Evolutionary conservation across 2,113 vertebrate species (phyloP).

Genomic region (Eonycteris spelaea): DNA sequence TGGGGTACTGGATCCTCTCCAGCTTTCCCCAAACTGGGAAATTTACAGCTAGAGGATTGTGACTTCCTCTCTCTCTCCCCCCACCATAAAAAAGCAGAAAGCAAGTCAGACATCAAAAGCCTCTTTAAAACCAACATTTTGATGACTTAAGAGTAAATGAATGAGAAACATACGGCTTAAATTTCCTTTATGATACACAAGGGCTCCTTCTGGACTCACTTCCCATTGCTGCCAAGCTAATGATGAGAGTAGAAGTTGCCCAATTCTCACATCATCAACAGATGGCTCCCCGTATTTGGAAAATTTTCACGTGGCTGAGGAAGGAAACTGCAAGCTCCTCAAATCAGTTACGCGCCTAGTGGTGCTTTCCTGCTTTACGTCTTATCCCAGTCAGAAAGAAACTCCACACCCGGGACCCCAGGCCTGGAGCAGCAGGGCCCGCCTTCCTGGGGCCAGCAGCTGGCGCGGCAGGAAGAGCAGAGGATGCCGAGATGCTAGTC

Average conservation of each 20-base stretch:
- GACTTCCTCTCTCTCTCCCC: constrained; percentile 30
- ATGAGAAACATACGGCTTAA: constrained; percentile 70
- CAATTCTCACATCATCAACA: constrained; percentile 66
- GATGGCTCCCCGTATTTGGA: constrained; percentile 62
- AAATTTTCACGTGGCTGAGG: constrained; percentile 28
- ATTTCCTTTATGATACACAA: constrained; percentile 69
- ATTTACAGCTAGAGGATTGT: constrained; percentile 43
- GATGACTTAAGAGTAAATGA: constrained; percentile 76
- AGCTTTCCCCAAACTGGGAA: neutral
- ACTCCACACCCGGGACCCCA: neutral
- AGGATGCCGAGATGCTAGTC: neutral
- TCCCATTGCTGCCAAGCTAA: constrained; percentile 57
- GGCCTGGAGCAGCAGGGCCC: neutral
- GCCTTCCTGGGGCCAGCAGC: neutral
- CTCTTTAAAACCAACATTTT: constrained; percentile 73
- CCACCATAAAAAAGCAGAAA: constrained; percentile 44
- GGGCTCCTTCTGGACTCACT: constrained; percentile 66
- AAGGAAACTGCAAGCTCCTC: constrained; percentile 17
- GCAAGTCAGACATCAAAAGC: constrained; percentile 65
- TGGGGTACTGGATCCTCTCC: neutral
- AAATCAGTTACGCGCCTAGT: neutral
- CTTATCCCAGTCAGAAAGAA: neutral
- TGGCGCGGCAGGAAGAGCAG: neutral
- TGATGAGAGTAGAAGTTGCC: constrained; percentile 56
- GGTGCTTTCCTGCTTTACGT: neutral